Percentiles rank a stretch among this genome's conserved stretches.
These are phyloP conservation scores for Helicoverpa zea DNA, from an alignment of 1,140 invertebrate genomes.

Conservation along the genomic window DNA sequence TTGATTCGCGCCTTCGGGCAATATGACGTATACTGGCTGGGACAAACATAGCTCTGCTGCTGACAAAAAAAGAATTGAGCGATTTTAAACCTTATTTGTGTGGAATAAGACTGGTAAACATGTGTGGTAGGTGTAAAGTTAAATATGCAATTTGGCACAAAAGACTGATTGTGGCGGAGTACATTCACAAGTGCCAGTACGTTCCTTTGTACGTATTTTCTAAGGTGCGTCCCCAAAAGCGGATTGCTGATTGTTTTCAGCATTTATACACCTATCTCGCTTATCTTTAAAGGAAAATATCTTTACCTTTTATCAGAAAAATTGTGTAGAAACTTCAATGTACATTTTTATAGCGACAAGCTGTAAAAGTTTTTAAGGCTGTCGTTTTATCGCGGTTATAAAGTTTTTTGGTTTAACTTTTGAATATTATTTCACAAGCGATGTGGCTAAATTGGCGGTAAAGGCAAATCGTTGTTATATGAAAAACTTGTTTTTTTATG, in stretches of 20 bases:
- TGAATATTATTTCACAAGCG: slow-evolving; percentile 20
- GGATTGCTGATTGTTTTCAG: slow-evolving; percentile 42
- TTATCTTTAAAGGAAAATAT: neutral
- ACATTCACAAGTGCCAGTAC: slow-evolving; percentile 53
- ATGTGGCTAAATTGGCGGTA: neutral
- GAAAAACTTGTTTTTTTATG: too few species aligned
- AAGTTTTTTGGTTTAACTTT: slow-evolving; percentile 16
- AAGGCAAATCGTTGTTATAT: neutral
- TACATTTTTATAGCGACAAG: slow-evolving; percentile 1
- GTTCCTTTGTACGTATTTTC: slow-evolving; percentile 42
- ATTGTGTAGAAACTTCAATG: slow-evolving; percentile 4
- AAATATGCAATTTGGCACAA: slow-evolving; percentile 54
- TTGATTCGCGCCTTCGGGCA: slow-evolving; percentile 68
- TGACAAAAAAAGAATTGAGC: neutral
- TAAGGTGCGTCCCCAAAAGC: slow-evolving; percentile 42
- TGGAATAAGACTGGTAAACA: slow-evolving; percentile 32
- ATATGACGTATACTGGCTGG: slow-evolving; percentile 54
- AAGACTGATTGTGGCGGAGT: slow-evolving; percentile 72
- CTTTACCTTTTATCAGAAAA: neutral
- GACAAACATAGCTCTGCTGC: neutral
- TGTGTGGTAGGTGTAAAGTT: slow-evolving; percentile 13
- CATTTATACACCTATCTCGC: slow-evolving; percentile 24
- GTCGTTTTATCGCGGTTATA: slow-evolving; percentile 20
- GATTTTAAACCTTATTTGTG: slow-evolving; percentile 44
- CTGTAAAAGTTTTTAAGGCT: slow-evolving; percentile 16